A percentile compares a stretch with the other conserved stretches of the same genome.
phyloP scores from a whole-genome alignment of 1,140 invertebrate genomes.

The Bombus huntii region DNA sequence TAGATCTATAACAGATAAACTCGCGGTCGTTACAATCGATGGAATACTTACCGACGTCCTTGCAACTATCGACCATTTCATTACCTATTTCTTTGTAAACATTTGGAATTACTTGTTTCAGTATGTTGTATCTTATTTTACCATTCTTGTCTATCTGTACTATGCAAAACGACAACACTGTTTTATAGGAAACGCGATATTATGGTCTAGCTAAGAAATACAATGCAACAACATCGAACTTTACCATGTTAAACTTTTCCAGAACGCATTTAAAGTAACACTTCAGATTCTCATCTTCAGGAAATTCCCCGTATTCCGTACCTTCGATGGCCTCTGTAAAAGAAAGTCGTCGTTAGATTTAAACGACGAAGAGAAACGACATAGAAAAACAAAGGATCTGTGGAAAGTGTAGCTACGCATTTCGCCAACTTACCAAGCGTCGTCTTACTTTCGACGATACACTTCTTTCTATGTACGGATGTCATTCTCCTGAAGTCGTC shows the following conservation, averaged over 20 bases:
- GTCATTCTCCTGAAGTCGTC: slow-evolving; percentile 62
- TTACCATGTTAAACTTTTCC: slow-evolving; percentile 67
- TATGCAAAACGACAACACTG: neutral
- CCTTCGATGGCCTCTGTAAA: slow-evolving; percentile 51
- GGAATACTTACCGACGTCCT: slow-evolving; percentile 64
- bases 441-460: slow-evolving; percentile 67
- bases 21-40: neutral
- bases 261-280: slow-evolving; percentile 80
- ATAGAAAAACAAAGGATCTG: neutral
- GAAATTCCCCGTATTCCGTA: slow-evolving; percentile 58
- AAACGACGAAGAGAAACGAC: neutral
- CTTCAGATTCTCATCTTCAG: slow-evolving; percentile 65
- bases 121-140: slow-evolving; percentile 75
- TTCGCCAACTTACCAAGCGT: slow-evolving; percentile 56
- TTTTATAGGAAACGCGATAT: neutral
- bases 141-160: slow-evolving; percentile 69
- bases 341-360: neutral
- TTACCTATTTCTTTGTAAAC: slow-evolving; percentile 58
- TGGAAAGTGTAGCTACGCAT: neutral
- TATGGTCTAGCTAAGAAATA: neutral
- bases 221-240: too few species aligned
- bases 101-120: slow-evolving; percentile 73
- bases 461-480: slow-evolving; percentile 66
- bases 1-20: neutral
- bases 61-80: slow-evolving; percentile 70